Evolutionary conservation across 2,113 vertebrate genomes (phyloP).

Genomic region (Galemys pyrenaicus): DNA sequence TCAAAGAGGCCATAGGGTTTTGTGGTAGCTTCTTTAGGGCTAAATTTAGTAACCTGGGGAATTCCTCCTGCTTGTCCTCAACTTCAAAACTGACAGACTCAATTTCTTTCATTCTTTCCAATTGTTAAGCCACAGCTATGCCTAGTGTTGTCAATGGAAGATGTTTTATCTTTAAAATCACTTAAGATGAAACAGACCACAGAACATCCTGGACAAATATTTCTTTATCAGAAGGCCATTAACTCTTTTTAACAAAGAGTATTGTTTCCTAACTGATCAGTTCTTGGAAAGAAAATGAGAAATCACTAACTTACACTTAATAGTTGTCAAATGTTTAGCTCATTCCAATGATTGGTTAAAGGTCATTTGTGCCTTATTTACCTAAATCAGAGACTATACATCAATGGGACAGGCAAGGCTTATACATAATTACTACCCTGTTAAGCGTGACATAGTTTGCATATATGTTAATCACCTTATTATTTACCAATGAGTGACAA

Average conservation of each 20-base stretch:
- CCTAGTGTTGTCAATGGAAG: background rate
- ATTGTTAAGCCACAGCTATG: constrained; percentile 66
- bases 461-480: background rate
- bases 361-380: background rate
- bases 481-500: background rate
- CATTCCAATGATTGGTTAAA: background rate
- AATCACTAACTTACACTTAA: background rate
- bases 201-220: background rate
- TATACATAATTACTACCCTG: background rate
- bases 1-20: background rate
- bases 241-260: background rate
- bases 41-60: constrained; percentile 75
- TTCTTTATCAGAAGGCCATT: background rate
- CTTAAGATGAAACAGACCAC: background rate
- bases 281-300: constrained; percentile 13
- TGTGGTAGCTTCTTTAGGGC: background rate
- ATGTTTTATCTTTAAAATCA: constrained; percentile 4
- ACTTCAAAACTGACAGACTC: constrained; percentile 84
- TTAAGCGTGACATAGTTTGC: background rate
- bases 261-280: background rate
- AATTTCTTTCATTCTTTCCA: constrained; percentile 85
- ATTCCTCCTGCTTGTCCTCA: constrained; percentile 83
- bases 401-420: background rate
- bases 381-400: background rate
- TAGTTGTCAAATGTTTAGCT: background rate